Evolutionary conservation across 2,888 invertebrate species (phyloP).

Genomic region (Himalopsyche kuldschensis): DNA sequence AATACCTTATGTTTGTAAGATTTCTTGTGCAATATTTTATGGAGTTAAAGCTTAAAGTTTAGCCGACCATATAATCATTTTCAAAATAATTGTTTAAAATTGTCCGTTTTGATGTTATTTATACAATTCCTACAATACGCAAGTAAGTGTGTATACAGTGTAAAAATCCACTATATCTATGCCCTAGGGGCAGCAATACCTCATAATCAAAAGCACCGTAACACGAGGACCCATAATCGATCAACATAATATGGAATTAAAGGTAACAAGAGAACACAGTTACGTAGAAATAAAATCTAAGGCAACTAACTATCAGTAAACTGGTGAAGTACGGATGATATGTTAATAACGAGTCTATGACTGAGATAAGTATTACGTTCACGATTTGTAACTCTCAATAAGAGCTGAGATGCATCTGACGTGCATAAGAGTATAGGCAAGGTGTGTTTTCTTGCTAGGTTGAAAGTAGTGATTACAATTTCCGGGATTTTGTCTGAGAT

Average conservation of each 20-base stretch:
- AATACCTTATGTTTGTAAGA: too few relatives aligned
- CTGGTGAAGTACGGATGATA: not conserved
- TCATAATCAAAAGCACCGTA: not conserved
- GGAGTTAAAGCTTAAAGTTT: too few relatives aligned
- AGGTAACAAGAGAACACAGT: slow-evolving; percentile 7
- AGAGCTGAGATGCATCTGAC: not conserved
- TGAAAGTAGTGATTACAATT: not conserved
- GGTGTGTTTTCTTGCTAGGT: not conserved
- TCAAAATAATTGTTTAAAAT: too few relatives aligned
- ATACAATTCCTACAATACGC: too few relatives aligned
- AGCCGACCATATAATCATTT: too few relatives aligned
- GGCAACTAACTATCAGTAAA: not conserved
- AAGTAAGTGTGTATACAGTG: not conserved
- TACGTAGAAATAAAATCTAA: not conserved
- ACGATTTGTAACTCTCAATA: not conserved
- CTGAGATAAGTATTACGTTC: not conserved
- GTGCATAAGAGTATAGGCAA: not conserved
- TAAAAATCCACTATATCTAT: not conserved
- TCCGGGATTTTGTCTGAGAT: too few relatives aligned
- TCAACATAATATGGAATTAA: not conserved
- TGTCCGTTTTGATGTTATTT: too few relatives aligned
- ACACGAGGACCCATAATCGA: not conserved
- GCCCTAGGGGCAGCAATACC: not conserved
- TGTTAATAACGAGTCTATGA: not conserved
- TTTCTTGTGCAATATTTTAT: too few relatives aligned